Evolutionary conservation across 1,140 invertebrate genomes (phyloP), one percentile per base, ranked within the genome.

Genomic region (Scylla paramamosain): DNA sequence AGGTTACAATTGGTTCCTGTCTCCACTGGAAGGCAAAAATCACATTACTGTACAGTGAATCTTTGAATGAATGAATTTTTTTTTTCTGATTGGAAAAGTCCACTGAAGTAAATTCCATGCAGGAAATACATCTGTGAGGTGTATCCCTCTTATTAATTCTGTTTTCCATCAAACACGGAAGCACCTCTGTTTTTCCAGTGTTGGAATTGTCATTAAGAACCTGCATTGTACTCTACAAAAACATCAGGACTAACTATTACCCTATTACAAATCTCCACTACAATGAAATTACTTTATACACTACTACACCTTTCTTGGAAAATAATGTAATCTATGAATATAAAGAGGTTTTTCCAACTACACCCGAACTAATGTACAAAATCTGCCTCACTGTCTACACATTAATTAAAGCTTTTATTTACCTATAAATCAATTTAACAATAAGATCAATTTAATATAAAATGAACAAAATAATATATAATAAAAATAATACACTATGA

Each of bases 331-430:
- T 59, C 52, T 59, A 14, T 14, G 52, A 59, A 59, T 59, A 59
- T 59, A 59, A 59, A 59, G 12, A 4, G 52, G 52, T 59, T 59
- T 59, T 59, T 59, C 39, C 39, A 59, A 14, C 52, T 59, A 59
- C 52, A 12, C 52, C 10, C 1, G 52, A 59, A 20, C 10, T 59
- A 59, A 59, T 59, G 52, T 12, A 59, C 10, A 20, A 59, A 14
- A 59, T 14, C 25, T n/a, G 67, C n/a, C 12, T n/a, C 67, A 77
- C 52, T 20, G n/a, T 77, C 67, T 77, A 77, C 25, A 77, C 67
- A 77, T 77, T 77, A 77, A 77, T 77, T 77, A 77, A 77, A 77
- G 67, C 67, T 77, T 77, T 77, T 7, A 77, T 77, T 77, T 77
- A 77, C n/a, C 20, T 77, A 25, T 59, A 59, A 59, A 59, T 59